Conservation (phyloP, 1,140 invertebrate genomes). For the Heliconius eleuchia region DNA sequence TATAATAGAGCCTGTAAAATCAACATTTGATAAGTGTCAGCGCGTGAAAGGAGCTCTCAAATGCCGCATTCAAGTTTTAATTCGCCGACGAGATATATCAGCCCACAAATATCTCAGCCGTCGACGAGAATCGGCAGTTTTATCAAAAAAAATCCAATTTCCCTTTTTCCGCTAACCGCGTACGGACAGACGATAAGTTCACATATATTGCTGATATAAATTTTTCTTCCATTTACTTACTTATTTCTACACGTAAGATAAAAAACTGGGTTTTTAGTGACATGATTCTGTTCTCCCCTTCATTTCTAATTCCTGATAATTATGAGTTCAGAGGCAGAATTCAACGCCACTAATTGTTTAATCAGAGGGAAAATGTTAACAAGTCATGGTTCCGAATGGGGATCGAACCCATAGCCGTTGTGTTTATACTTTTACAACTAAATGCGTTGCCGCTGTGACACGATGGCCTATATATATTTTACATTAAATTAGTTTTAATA, state of each 20-base stretch:
- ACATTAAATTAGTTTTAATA: too few relatives aligned
- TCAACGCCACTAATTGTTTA: too few relatives aligned
- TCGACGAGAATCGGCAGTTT: conserved; percentile 26
- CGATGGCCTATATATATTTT: too few relatives aligned
- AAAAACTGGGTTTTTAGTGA: too few relatives aligned
- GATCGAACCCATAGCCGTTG: too few relatives aligned
- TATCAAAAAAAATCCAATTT: conserved; percentile 39
- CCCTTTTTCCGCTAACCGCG: conserved; percentile 21
- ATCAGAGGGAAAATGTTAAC: too few relatives aligned
- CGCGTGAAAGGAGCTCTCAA: neutral
- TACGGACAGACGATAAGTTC: conserved; percentile 21
- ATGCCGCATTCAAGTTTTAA: conserved; percentile 23
- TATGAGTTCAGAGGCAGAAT: too few relatives aligned
- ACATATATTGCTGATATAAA: neutral
- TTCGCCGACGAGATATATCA: conserved; percentile 19
- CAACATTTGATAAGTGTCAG: neutral
- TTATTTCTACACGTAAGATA: neutral
- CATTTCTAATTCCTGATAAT: too few relatives aligned
- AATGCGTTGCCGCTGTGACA: too few relatives aligned
- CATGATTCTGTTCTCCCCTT: too few relatives aligned
- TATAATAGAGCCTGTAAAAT: neutral
- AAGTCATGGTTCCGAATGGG: too few relatives aligned
- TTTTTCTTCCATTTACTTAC: neutral
- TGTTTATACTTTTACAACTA: too few relatives aligned
- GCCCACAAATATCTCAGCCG: conserved; percentile 27